A percentile compares a stretch with the other conserved stretches of the same genome.
These are phyloP conservation scores for Polyommatus iphigenia DNA, from an alignment of 2,888 invertebrate species.

Conservation along the genomic window DNA sequence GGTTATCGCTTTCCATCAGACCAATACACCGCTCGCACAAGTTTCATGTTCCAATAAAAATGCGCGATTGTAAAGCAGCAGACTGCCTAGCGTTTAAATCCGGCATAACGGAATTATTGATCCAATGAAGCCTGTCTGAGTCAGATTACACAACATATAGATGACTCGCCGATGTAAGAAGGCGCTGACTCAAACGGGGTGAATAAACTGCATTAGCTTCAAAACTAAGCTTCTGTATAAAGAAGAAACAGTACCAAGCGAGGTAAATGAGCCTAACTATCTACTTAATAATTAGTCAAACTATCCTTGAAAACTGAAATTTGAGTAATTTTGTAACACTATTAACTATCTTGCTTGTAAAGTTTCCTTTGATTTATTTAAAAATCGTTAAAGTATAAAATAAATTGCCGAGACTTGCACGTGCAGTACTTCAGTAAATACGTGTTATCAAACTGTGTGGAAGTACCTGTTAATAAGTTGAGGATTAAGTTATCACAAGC, in stretches of 20 bases:
- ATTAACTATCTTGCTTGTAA: no score
- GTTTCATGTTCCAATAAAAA: neutral
- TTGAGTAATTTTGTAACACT: no score
- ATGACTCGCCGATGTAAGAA: conserved; percentile 8
- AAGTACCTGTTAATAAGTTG: conserved; percentile 12
- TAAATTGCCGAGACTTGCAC: neutral
- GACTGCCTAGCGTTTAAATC: neutral
- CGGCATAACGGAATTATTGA: conserved; percentile 7
- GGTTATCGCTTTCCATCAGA: no score
- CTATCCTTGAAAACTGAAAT: neutral
- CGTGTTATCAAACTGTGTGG: neutral
- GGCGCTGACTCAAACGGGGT: neutral
- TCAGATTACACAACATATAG: conserved; percentile 2
- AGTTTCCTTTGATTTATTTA: no score
- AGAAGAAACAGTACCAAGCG: neutral
- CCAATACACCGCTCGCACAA: no score
- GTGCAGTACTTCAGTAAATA: neutral
- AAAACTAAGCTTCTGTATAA: neutral
- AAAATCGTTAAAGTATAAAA: neutral
- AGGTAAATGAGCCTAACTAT: no score
- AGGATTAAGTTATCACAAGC: conserved; percentile 15
- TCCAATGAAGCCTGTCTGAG: conserved; percentile 5
- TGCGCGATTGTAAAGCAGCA: neutral
- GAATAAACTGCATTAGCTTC: neutral
- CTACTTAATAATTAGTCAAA: no score